Base-by-base conservation (phyloP, 2,113 vertebrate genomes). In the Scomber japonicus region DNA sequence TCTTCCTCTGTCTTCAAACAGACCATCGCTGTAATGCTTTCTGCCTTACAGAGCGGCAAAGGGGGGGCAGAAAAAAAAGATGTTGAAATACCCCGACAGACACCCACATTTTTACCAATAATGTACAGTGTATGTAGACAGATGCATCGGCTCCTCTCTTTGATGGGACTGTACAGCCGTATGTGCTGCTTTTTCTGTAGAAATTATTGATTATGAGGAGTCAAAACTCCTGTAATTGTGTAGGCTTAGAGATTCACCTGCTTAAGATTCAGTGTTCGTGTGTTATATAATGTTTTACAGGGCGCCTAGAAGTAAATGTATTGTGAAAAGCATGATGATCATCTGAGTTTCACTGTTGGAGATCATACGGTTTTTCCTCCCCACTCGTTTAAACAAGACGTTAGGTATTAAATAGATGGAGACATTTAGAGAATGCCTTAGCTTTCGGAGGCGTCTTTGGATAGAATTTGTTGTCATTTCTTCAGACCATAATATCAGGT, bases 51-150 rank as follows among this genome's bases (percentile, higher is more conserved):
- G 78, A 88, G 76, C 54, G 15, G 87, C 77, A 62, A 72, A 21
- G 68, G 70, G 68, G 9, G 35, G 35, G 6, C 21, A 35, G 62
- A 48, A 67, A 74, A 77, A 84, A 82, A 80, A 75, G 56, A 80
- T 75, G 79, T 81, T 75, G 79, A 88, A 90, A 88, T 81, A 81
- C 76, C 77, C 75, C 54, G 71, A 84, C 84, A 76, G 66, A 89
- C 91, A 86, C 88, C 91, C 83, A 91, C 91, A 64, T 86, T 85
- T 89, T 89, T 89, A 82, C 82, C 80, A 27, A 90, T 88, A 89
- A 86, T 80, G 83, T 71, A 76, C 87, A 78, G 65, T 56, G 50
- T 40, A 59, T 27, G 15, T 51, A 45, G 77, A 75, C 60, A 16
- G 27, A 31, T 77, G 61, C 71, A 77, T 68, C 2, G 17, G 21